A percentile compares a stretch with the other conserved stretches of the same genome.
phyloP scores from a whole-genome alignment of 2,888 invertebrate species.

The Plusia festucae region DNA sequence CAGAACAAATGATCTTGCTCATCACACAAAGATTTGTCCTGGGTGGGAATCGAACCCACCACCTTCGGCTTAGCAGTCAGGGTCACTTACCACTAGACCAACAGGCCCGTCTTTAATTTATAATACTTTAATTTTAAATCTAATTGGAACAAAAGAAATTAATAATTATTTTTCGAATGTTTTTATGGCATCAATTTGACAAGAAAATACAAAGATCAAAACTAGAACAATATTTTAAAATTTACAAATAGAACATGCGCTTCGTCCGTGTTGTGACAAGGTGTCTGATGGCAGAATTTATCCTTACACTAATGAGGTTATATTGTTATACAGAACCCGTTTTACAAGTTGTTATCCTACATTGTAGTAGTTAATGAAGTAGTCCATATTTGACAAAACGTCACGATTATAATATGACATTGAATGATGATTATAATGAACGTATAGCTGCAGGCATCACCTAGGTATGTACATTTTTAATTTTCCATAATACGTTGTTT shows the following conservation, averaged over 20 bases:
- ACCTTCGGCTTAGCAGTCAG: too few relatives aligned
- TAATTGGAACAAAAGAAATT: too few relatives aligned
- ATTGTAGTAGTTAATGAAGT: background rate
- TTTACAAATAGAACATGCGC: background rate
- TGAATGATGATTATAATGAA: background rate
- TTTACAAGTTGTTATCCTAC: background rate
- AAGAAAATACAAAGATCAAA: too few relatives aligned
- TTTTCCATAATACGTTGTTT: background rate
- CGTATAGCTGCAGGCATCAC: background rate
- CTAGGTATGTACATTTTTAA: background rate
- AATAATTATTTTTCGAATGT: too few relatives aligned
- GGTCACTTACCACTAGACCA: too few relatives aligned
- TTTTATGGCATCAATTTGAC: too few relatives aligned
- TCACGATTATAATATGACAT: slow-evolving; percentile 1
- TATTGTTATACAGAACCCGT: slow-evolving; percentile 1
- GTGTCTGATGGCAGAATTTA: background rate
- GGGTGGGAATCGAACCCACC: too few relatives aligned
- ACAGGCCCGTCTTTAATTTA: too few relatives aligned
- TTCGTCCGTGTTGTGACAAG: background rate
- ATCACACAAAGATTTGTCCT: too few relatives aligned
- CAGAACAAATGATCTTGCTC: too few relatives aligned
- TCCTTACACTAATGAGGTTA: background rate
- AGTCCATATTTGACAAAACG: background rate
- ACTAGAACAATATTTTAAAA: too few relatives aligned
- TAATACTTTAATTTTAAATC: too few relatives aligned